Base-by-base conservation (phyloP, 2,113 vertebrate species). In the Pachyramphus minor region DNA sequence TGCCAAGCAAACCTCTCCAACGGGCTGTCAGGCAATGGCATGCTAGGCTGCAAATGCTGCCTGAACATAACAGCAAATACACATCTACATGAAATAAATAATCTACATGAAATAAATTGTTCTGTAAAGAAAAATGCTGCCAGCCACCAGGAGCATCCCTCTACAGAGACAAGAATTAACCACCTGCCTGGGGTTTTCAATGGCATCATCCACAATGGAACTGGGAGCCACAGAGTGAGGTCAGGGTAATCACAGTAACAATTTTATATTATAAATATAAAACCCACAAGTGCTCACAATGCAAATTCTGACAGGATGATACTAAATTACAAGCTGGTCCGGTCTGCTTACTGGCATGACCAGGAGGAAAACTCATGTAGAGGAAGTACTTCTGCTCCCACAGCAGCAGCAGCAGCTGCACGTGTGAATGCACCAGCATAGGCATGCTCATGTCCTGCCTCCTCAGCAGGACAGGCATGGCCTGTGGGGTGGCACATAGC, bases 81-180 rank as follows among this genome's bases (percentile, higher is more conserved):
- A 52, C 6, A 75, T 11, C 62, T 19, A 93, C 44, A 62, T 7
- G 69, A 95, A 91, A 85, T 25, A 81, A 72, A 87, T 15, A 37
- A 45, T 82, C 45, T 84, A 41, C 39, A n/a, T n/a, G n/a, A n/a
- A n/a, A n/a, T n/a, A n/a, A n/a, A n/a, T 63, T 93, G 59, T 28
- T 96, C 71, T 78, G 75, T 63, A 27, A 59, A 84, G 63, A 68
- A 95, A 96, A 55, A 63, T 15, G 41, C 68, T 89, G 71, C 87
- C 84, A 85, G 96, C 27, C 75, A 77, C 42, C 66, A 44, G 18
- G 27, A 93, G 68, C 50, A 89, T 14, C 39, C 37, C 60, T 33
- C 44, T 6, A n/a, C 7, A 5, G 80, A 91, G 92, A 47, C 2
- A 39, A 95, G 95, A 95, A 97, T 95, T 95, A 97, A 97, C 95